These are phyloP conservation scores for Sula dactylatra DNA, from an alignment of 2,113 vertebrate genomes.

Conservation along the genomic window DNA sequence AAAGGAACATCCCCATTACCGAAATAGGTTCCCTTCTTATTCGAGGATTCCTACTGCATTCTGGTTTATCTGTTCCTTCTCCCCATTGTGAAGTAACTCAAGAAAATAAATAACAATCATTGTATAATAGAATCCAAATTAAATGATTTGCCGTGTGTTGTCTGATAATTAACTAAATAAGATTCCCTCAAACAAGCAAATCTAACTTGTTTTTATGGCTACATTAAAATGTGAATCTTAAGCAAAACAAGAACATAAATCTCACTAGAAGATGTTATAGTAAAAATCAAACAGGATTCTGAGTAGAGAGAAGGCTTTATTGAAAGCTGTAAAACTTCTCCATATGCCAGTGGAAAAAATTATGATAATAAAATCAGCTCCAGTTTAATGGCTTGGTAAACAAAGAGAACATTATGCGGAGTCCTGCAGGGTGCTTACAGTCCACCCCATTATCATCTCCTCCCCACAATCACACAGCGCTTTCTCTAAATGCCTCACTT, in stretches of 20 bases:
- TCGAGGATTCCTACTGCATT: not conserved
- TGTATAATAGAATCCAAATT: constrained; percentile 39
- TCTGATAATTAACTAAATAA: constrained; percentile 76
- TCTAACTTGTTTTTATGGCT: constrained; percentile 71
- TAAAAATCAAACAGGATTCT: constrained; percentile 58
- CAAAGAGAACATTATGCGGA: constrained; percentile 53
- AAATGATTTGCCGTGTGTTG: constrained; percentile 60
- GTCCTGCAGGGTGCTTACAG: constrained; percentile 31
- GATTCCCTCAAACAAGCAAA: constrained; percentile 68
- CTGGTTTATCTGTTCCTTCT: not conserved
- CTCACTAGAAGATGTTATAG: constrained; percentile 57
- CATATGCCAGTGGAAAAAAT: constrained; percentile 44
- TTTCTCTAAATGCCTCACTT: not conserved
- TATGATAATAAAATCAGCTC: constrained; percentile 62
- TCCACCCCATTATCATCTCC: not conserved
- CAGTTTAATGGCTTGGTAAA: constrained; percentile 66
- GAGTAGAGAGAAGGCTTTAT: constrained; percentile 57
- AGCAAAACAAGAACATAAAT: constrained; percentile 80
- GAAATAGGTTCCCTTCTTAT: not conserved
- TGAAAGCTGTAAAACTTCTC: constrained; percentile 65
- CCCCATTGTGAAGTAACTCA: not conserved
- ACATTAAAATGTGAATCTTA: constrained; percentile 76
- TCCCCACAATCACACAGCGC: not conserved
- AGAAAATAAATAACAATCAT: constrained; percentile 42
- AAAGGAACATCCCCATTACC: not conserved